Conservation (phyloP, 2,888 invertebrate species). For the Emesis russula region DNA sequence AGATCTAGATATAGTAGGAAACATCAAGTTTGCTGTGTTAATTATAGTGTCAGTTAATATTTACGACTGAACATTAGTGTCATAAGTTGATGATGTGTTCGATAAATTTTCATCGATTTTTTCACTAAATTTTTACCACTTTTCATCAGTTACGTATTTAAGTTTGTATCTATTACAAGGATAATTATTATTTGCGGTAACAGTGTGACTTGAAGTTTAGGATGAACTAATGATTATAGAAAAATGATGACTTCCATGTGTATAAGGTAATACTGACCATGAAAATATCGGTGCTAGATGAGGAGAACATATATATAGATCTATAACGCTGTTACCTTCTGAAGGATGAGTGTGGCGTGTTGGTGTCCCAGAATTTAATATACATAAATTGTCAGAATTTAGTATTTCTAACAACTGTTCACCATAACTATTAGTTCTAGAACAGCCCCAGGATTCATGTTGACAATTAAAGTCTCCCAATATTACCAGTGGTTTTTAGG, state of each 20-base stretch:
- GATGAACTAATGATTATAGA: background rate
- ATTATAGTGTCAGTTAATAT: background rate
- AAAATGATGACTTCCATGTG: background rate
- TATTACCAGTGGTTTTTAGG: background rate
- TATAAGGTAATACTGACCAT: background rate
- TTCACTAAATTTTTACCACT: background rate
- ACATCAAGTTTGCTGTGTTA: background rate
- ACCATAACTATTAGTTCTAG: background rate
- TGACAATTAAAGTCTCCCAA: background rate
- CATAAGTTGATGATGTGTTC: background rate
- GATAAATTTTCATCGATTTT: background rate
- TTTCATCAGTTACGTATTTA: background rate
- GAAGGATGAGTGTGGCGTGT: background rate
- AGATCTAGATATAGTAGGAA: background rate
- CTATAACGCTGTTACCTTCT: background rate
- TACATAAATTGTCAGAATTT: background rate
- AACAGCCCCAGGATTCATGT: background rate
- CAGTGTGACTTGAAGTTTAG: background rate
- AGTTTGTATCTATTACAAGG: background rate
- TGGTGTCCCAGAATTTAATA: background rate
- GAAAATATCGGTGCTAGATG: background rate
- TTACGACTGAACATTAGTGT: background rate
- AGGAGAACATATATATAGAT: background rate
- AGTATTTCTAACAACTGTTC: background rate
- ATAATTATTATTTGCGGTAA: background rate